These are phyloP conservation scores for Mus pahari DNA, from an alignment of 2,113 vertebrate genomes.

Conservation along the genomic window DNA sequence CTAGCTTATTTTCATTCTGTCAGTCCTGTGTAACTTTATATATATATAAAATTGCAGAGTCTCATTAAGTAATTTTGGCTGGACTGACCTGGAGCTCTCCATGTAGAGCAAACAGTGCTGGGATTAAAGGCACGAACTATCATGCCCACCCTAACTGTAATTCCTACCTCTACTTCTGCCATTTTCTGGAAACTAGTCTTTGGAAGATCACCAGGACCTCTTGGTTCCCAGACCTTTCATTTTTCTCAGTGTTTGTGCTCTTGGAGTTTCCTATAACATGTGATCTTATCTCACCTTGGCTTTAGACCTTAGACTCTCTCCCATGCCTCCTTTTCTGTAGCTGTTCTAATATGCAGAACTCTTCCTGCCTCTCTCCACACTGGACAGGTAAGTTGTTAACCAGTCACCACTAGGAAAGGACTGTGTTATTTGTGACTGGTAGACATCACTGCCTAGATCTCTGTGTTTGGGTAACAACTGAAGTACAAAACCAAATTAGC, in stretches of 20 bases:
- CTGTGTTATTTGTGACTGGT: background rate
- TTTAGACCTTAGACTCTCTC: background rate
- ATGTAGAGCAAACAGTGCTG: background rate
- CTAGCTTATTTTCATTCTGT: constrained; percentile 37
- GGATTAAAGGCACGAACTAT: background rate
- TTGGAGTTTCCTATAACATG: background rate
- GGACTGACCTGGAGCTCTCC: background rate
- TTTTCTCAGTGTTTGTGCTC: constrained; percentile 3
- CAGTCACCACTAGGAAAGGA: background rate
- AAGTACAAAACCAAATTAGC: constrained; percentile 52
- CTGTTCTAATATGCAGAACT: background rate
- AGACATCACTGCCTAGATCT: constrained; percentile 2
- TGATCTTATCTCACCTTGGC: background rate
- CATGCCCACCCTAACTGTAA: background rate
- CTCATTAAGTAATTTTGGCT: background rate
- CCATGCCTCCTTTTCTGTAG: background rate
- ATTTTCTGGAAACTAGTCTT: constrained; percentile 42
- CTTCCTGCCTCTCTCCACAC: background rate
- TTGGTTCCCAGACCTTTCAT: background rate
- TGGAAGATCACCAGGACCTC: constrained; percentile 2
- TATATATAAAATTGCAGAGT: too few relatives aligned
- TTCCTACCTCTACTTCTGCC: background rate
- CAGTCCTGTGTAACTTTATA: background rate
- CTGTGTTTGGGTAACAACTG: constrained; percentile 1
- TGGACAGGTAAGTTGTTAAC: constrained; percentile 20